Evolutionary conservation across 2,797 vertebrate genomes (phyloP), one percentile per base, ranked within the genome.

Genomic region (Clamator glandarius): DNA sequence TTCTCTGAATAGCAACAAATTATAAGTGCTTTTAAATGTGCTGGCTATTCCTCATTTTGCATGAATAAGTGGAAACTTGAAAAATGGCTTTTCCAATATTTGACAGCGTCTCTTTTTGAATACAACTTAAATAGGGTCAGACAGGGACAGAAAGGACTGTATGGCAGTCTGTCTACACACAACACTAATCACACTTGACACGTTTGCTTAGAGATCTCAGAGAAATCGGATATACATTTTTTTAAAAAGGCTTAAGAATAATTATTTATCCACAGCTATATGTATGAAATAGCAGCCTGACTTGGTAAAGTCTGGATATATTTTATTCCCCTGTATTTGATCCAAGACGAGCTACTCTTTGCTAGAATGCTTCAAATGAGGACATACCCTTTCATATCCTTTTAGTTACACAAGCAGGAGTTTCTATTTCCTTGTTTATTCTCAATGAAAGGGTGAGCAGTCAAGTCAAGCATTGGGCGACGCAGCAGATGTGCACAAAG

Each of bases 401-500:
- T 97, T 97, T 95, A 95, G 96, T 90, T 96, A 95, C 94, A 96
- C 89, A 94, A 95, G 78, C 85, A 90, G 87, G 85, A 97, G 87
- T 46, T 96, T 92, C 95, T 94, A 83, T 94, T 96, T 97, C 89
- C 91, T 94, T 94, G 91, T 93, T 95, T 87, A 89, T 95, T 87
- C 75, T 89, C 94, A 97, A 90, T 94, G 90, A 97, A 96, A 95
- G 95, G 95, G 94, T 95, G 85, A 97, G 93, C 95, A 97, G 94
- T 95, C 96, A 97, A 96, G 94, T 96, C 96, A 96, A 96, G 95
- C 96, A 96, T 26, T 93, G 95, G 93, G 84, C 96, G 93, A 96
- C 52, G 89, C 94, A 96, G 95, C 96, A 97, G 96, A 96, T 97
- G 96, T 94, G 93, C 95, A 97, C 96, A 97, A 97, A 96, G 95